Conservation (phyloP, 1,140 invertebrate species). For the Glomeris maerens region DNA sequence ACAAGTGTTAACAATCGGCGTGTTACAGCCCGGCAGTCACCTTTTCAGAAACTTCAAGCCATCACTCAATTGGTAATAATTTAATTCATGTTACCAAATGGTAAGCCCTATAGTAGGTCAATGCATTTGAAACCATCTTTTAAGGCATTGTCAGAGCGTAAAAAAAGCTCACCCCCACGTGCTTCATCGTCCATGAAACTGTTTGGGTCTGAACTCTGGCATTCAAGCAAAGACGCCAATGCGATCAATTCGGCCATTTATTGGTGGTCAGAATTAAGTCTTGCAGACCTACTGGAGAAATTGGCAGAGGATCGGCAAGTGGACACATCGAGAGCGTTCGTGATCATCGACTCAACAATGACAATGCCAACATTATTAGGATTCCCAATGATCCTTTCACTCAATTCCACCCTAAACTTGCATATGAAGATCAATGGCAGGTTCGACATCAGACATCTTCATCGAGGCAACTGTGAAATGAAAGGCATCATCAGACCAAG, state of each 20-base stretch:
- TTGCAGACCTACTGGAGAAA: constrained; percentile 24
- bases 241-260: background rate
- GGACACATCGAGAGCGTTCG: constrained; percentile 42
- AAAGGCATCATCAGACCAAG: constrained; percentile 23
- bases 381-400: constrained; percentile 63
- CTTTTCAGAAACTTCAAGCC: constrained; percentile 12
- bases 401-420: constrained; percentile 68
- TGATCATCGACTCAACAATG: constrained; percentile 72
- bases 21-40: background rate
- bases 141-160: too few species aligned
- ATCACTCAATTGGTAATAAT: too few species aligned
- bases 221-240: constrained; percentile 21
- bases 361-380: constrained; percentile 67
- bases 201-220: constrained; percentile 33
- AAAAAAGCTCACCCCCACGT: too few species aligned
- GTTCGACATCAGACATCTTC: constrained; percentile 44
- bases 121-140: too few species aligned
- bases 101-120: too few species aligned
- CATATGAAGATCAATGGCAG: constrained; percentile 54
- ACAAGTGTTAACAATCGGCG: background rate
- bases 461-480: constrained; percentile 21
- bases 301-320: constrained; percentile 20
- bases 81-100: too few species aligned
- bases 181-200: constrained; percentile 26
- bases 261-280: background rate